phyloP scores from a whole-genome alignment of 2,113 vertebrate species.

The Protomyctophum bolini region DNA sequence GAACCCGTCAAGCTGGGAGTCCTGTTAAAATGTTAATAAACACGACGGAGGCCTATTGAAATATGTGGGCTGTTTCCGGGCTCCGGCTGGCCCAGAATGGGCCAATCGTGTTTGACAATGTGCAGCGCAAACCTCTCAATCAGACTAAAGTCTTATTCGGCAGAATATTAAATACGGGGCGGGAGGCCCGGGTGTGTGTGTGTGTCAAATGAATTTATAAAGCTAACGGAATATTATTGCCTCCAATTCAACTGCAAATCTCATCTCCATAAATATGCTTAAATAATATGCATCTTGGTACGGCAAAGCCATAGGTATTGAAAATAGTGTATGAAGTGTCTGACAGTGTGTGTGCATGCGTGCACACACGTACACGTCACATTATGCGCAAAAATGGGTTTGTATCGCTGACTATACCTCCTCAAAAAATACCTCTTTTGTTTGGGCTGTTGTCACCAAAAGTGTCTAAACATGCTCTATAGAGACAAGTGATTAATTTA shows the following conservation, averaged over 20 bases:
- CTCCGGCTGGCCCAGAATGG: constrained; percentile 72
- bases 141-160: constrained; percentile 74
- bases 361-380: background rate
- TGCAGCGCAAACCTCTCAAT: constrained; percentile 81
- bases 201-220: constrained; percentile 76
- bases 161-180: constrained; percentile 75
- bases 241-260: constrained; percentile 66
- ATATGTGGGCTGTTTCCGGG: constrained; percentile 75
- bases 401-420: constrained; percentile 4
- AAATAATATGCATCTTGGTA: constrained; percentile 57
- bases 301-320: constrained; percentile 14
- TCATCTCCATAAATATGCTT: constrained; percentile 71
- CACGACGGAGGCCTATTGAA: constrained; percentile 82
- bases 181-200: constrained; percentile 53
- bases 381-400: constrained; percentile 6
- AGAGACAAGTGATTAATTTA: constrained; percentile 35
- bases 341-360: background rate
- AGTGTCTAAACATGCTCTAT: constrained; percentile 23
- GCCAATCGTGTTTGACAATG: constrained; percentile 81
- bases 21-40: constrained; percentile 89
- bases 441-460: constrained; percentile 29
- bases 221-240: constrained; percentile 72
- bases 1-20: constrained; percentile 77
- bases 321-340: background rate
- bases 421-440: constrained; percentile 19